phyloP scores from a whole-genome alignment of 92 coral and sea anemone genomes.

The Epizoanthus illoricatus region DNA sequence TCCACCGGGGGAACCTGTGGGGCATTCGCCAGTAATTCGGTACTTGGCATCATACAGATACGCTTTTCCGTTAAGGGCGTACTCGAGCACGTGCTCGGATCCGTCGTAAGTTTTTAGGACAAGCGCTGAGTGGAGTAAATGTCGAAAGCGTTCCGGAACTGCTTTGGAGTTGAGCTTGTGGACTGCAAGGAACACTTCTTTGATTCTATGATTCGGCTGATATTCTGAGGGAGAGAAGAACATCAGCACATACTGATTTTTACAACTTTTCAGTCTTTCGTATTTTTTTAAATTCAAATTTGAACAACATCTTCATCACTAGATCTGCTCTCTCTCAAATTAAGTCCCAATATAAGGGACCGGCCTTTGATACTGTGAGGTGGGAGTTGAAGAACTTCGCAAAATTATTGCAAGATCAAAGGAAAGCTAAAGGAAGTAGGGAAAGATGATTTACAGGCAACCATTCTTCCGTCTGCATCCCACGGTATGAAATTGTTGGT shows the following conservation, averaged over 20 bases:
- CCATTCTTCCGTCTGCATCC: no score
- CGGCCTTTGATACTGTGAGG: no score
- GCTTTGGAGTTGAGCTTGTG: slow-evolving; percentile 23
- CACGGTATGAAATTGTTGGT: no score
- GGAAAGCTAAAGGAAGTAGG: no score
- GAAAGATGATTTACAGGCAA: no score
- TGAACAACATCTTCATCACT: neutral
- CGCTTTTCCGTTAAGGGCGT: slow-evolving; percentile 54
- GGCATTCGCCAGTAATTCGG: slow-evolving; percentile 24
- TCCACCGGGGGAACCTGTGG: slow-evolving; percentile 44
- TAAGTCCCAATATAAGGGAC: no score
- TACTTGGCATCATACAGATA: slow-evolving; percentile 50
- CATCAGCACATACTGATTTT: neutral
- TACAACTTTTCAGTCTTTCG: neutral
- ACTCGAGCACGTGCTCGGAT: slow-evolving; percentile 54
- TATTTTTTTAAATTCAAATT: neutral
- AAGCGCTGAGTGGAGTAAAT: slow-evolving; percentile 52
- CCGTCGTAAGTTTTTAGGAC: slow-evolving; percentile 56
- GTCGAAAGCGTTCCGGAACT: slow-evolving; percentile 37
- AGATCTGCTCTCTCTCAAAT: no score
- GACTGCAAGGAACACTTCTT: slow-evolving; percentile 17
- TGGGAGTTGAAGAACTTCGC: no score
- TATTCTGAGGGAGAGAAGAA: neutral
- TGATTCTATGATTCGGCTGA: slow-evolving; percentile 31
- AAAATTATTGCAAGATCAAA: no score